These are phyloP conservation scores for Caiman crocodilus DNA, from an alignment of 2,797 vertebrate species.

Conservation along the genomic window DNA sequence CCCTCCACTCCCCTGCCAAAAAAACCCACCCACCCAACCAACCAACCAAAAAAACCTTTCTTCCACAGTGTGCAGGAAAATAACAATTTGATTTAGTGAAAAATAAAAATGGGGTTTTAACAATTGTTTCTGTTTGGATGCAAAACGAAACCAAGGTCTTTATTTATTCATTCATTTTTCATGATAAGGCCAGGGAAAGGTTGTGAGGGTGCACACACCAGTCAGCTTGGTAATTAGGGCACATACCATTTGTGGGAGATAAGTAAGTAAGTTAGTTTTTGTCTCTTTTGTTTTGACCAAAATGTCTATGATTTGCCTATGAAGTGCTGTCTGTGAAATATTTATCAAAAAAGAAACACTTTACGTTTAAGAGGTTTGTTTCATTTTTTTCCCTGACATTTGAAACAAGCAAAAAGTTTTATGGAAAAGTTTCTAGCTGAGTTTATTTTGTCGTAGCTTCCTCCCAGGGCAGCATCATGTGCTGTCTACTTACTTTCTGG, in stretches of 20 bases:
- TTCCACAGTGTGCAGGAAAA: no score
- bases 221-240: background rate
- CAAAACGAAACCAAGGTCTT: no score
- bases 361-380: background rate
- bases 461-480: background rate
- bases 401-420: background rate
- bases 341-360: background rate
- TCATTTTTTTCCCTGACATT: background rate
- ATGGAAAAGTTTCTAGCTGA: background rate
- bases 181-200: no score
- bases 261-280: rapidly evolving
- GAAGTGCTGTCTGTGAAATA: background rate
- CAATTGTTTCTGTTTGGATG: no score
- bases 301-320: background rate
- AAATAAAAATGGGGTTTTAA: no score
- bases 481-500: background rate
- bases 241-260: background rate
- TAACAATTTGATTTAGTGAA: no score
- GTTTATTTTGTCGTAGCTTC: background rate
- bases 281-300: background rate
- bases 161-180: no score
- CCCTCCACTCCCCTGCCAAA: no score
- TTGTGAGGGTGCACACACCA: background rate
- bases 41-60: no score
- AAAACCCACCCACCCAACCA: no score